phyloP scores from a whole-genome alignment of 2,797 vertebrate genomes.

The Borostomias antarcticus region DNA sequence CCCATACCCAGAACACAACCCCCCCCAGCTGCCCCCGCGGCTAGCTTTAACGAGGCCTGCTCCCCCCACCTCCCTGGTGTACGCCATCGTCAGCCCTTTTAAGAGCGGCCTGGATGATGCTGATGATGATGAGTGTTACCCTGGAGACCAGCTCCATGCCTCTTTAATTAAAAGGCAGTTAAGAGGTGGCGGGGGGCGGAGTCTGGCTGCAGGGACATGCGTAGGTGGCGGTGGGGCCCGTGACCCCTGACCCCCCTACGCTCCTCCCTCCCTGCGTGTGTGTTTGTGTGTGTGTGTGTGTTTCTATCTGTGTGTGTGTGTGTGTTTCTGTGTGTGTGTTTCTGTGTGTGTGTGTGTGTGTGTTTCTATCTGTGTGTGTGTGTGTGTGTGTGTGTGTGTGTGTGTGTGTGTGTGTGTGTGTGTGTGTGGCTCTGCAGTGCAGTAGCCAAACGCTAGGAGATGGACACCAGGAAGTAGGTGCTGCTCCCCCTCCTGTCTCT shows the following conservation, averaged over 20 bases:
- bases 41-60: no score
- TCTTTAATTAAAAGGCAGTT: slow-evolving; percentile 62
- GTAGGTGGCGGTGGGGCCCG: slow-evolving; percentile 6
- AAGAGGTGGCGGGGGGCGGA: slow-evolving; percentile 44
- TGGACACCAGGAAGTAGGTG: slow-evolving; percentile 1
- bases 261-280: background rate
- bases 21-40: background rate
- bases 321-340: no score
- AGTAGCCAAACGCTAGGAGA: slow-evolving; percentile 14
- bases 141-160: slow-evolving; percentile 44
- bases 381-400: background rate
- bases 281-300: no score
- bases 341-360: no score
- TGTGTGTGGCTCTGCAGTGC: slow-evolving; percentile 19
- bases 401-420: background rate
- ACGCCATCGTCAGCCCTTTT: slow-evolving; percentile 35
- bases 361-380: no score
- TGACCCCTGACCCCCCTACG: no score
- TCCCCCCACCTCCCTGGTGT: slow-evolving; percentile 32
- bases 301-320: no score
- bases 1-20: background rate
- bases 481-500: background rate
- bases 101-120: slow-evolving; percentile 40
- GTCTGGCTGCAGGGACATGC: slow-evolving; percentile 22
- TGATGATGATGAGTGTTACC: slow-evolving; percentile 57